Evolutionary conservation across 2,888 invertebrate genomes (phyloP).

Genomic region (Caenorhabditis sp.): DNA sequence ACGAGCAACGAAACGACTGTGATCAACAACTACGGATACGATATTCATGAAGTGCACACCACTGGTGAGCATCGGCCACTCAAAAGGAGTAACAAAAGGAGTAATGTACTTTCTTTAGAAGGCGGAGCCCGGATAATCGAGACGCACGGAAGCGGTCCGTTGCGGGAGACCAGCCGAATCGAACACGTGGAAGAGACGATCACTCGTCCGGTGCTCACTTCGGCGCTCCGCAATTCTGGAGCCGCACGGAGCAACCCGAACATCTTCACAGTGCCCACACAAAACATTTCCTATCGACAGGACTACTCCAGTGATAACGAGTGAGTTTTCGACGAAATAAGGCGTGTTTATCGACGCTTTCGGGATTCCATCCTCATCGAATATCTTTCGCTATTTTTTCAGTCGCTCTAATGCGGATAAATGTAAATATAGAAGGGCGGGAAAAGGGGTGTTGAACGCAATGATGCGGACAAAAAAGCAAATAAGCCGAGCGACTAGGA

Average conservation of each 20-base stretch:
- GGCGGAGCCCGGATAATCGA: slow-evolving; percentile 76
- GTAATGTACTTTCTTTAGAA: slow-evolving; percentile 65
- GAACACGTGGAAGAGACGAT: slow-evolving; percentile 62
- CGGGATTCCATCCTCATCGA: background rate
- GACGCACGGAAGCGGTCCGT: slow-evolving; percentile 73
- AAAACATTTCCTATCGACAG: slow-evolving; percentile 55
- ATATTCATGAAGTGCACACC: slow-evolving; percentile 77
- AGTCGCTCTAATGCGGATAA: background rate
- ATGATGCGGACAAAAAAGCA: slow-evolving; percentile 24
- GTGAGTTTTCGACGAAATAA: too few species aligned
- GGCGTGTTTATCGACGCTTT: too few species aligned
- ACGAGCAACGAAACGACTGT: slow-evolving; percentile 52
- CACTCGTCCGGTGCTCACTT: slow-evolving; percentile 26
- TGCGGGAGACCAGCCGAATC: slow-evolving; percentile 55
- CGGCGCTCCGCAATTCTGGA: slow-evolving; percentile 27
- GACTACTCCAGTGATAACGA: slow-evolving; percentile 55
- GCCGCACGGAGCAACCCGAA: slow-evolving; percentile 32
- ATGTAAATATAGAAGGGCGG: background rate
- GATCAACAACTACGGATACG: slow-evolving; percentile 76
- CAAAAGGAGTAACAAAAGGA: too few species aligned
- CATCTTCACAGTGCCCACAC: slow-evolving; percentile 60
- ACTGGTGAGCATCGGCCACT: too few species aligned
- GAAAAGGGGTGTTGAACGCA: background rate
- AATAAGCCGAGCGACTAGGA: too few species aligned
- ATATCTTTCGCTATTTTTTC: background rate